Percentiles rank a stretch among this genome's conserved stretches.
phyloP scores from a whole-genome alignment of 2,113 vertebrate species.

The Noturus placidus region DNA sequence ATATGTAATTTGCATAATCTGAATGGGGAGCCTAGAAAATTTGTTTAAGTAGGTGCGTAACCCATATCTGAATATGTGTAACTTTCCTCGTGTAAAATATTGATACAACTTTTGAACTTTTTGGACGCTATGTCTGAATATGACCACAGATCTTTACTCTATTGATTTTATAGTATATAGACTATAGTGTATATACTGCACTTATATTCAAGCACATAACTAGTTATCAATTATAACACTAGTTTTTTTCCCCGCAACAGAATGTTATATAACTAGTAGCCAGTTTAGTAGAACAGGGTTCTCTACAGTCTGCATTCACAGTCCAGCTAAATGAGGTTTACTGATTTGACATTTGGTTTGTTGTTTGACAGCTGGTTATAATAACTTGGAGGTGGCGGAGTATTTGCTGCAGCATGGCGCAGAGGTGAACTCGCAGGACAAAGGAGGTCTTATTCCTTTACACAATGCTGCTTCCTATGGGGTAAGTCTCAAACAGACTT shows the following conservation, averaged over 20 bases:
- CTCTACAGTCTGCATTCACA: neutral
- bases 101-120: no score
- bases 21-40: no score
- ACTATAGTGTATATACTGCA: neutral
- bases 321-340: neutral
- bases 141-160: no score
- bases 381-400: conserved; percentile 97
- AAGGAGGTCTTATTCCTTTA: conserved; percentile 95
- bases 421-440: conserved; percentile 96
- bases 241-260: no score
- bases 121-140: no score
- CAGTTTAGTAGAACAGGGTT: no score
- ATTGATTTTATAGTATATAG: no score
- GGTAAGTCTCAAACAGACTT: conserved; percentile 71
- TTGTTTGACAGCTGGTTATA: conserved; percentile 85
- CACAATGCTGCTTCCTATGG: conserved; percentile 98
- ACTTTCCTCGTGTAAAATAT: no score
- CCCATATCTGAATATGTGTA: no score
- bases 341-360: neutral
- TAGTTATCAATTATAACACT: neutral
- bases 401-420: conserved; percentile 96
- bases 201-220: neutral
- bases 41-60: no score
- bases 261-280: no score
- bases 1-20: no score